Percentiles rank a stretch among this genome's conserved stretches.
Evolutionary conservation across 2,888 invertebrate genomes (phyloP).

Genomic region (Dyspetes luteomarginatus): DNA sequence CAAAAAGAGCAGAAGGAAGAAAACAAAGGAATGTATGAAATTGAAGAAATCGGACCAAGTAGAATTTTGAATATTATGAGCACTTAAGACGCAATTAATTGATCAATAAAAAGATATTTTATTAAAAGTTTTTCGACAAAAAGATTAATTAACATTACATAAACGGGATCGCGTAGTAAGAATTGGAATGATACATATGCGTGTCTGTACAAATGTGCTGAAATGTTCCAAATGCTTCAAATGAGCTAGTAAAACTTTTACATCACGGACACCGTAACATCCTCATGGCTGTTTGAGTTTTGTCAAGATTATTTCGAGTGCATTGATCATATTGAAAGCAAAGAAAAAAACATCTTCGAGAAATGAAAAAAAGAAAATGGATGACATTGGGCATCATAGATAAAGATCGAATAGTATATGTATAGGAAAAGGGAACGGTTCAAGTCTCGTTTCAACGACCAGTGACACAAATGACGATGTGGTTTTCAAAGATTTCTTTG

Average conservation of each 20-base stretch:
- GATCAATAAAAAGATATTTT: background rate
- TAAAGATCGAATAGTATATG: constrained; percentile 34
- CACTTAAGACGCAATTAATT: background rate
- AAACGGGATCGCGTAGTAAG: no score
- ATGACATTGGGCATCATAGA: constrained; percentile 6
- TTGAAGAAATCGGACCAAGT: background rate
- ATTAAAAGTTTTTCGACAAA: no score
- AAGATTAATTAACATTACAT: background rate
- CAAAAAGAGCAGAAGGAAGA: no score
- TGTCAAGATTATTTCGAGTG: background rate
- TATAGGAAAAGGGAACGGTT: constrained; percentile 19
- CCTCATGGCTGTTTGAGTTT: background rate
- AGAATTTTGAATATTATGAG: background rate
- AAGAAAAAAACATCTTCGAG: constrained; percentile 6
- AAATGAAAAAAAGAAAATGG: constrained; percentile 20
- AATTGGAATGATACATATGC: no score
- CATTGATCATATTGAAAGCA: constrained; percentile 47
- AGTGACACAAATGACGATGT: constrained; percentile 45
- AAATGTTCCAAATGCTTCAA: no score
- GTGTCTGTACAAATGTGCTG: no score
- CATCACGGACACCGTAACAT: background rate
- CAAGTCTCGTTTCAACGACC: constrained; percentile 9
- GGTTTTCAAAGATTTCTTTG: constrained; percentile 55
- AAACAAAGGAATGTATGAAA: background rate
- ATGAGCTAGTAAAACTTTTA: background rate